phyloP scores from a whole-genome alignment of 2,113 vertebrate genomes.

The Madoqua kirkii region DNA sequence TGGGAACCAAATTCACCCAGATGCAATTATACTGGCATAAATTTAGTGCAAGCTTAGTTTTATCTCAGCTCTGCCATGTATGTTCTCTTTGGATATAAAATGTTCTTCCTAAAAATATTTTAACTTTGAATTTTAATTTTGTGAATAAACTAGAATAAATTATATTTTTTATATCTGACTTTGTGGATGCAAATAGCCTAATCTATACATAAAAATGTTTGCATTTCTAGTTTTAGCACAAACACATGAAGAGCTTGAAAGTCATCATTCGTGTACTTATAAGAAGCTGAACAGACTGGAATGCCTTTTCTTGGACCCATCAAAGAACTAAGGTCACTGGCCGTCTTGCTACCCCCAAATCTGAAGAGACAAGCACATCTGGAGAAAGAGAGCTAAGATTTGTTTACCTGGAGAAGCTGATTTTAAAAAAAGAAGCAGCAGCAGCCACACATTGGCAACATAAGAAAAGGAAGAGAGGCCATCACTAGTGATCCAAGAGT shows the following conservation, averaged over 20 bases:
- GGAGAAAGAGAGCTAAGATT: background rate
- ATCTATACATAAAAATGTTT: background rate
- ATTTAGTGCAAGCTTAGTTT: slow-evolving; percentile 5
- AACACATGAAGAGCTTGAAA: background rate
- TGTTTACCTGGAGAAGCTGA: background rate
- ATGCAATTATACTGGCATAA: background rate
- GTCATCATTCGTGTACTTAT: background rate
- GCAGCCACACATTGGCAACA: background rate
- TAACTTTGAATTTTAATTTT: slow-evolving; percentile 16
- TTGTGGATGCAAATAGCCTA: background rate
- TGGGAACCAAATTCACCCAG: background rate
- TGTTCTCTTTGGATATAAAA: background rate
- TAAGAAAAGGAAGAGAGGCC: background rate
- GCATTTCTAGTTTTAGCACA: background rate
- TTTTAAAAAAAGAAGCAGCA: background rate
- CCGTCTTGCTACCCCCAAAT: background rate
- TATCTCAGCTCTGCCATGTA: background rate
- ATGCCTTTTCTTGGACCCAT: background rate
- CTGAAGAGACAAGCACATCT: background rate
- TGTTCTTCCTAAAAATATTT: background rate
- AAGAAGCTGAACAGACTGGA: background rate
- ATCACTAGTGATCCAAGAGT: background rate
- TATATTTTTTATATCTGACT: background rate
- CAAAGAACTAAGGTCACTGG: background rate
- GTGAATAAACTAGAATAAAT: background rate